Evolutionary conservation across 2,113 vertebrate genomes (phyloP), one percentile per base, ranked within the genome.

Genomic region (Picathartes gymnocephalus): DNA sequence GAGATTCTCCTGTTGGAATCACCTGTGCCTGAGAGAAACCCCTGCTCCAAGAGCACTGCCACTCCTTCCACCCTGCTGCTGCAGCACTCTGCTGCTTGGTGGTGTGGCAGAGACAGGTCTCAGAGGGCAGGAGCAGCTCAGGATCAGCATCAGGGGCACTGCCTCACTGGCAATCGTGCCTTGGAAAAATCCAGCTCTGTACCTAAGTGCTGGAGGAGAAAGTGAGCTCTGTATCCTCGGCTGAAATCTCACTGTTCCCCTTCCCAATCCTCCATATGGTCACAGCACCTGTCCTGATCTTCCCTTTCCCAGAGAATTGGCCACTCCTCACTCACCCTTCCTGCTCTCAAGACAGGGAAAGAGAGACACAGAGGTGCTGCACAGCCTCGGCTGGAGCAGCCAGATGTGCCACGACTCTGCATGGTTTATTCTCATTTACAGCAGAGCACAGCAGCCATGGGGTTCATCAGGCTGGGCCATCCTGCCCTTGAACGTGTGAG

Each of bases 91-190:
- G 13, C 0, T 3, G 16, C 31, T 25, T 19, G 33, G 15, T 79
- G 68, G 4, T 10, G 45, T 24, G 14, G 21, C 62, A 53, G 13
- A 21, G 56, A 44, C 50, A 33, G 24, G 37, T 0, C 48, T 23
- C 72, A 81, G 51, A 69, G 20, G 37, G 58, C 14, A 62, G 82
- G 19, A 56, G 33, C 25, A 82, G 31, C 37, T 73, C 6, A 5
- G 39, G 37, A 62, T 15, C 42, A 66, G 4, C 48, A 58, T 9
- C 0, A 4, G 71, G 31, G n/a, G 20, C 65, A 39, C n/a, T 37
- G 6, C 1, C 31, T 47, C 70, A 15, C 25, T 44, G 6, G 1
- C 28, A 53, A 7, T 3, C 42, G 33, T 2, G 1, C 51, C 51
- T 11, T 22, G 68, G 35, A 33, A 60, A 60, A 27, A 15, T 12